phyloP scores from a whole-genome alignment of 2,888 invertebrate genomes.

The Macroteleia sp. region DNA sequence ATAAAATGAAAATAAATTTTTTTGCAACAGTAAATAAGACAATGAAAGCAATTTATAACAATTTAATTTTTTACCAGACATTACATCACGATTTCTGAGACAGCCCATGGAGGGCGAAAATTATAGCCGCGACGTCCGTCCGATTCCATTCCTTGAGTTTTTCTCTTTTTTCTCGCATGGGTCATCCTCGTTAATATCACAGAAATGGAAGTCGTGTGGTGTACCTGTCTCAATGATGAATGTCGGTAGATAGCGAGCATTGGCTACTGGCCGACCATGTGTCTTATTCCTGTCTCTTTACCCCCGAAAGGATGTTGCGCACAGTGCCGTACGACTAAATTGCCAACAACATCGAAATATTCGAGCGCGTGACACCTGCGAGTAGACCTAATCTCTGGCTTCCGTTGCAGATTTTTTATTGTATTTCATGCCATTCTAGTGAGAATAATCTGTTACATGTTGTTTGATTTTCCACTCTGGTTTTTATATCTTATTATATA shows the following conservation, averaged over 20 bases:
- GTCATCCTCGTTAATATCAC: conserved; percentile 65
- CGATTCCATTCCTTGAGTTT: conserved; percentile 36
- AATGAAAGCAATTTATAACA: conserved; percentile 29
- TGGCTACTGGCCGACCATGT: conserved; percentile 75
- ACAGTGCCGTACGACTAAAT: conserved; percentile 58
- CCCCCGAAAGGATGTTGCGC: conserved; percentile 55
- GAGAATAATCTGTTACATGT: background rate
- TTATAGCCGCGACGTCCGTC: conserved; percentile 40
- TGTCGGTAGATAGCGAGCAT: conserved; percentile 75
- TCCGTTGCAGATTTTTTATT: conserved; percentile 2
- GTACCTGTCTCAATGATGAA: conserved; percentile 79
- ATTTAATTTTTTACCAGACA: conserved; percentile 28
- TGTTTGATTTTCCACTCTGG: too few relatives aligned
- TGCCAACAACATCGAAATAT: conserved; percentile 51
- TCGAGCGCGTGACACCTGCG: conserved; percentile 45
- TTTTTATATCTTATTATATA: too few relatives aligned
- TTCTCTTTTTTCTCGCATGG: conserved; percentile 39
- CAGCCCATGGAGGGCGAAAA: conserved; percentile 34
- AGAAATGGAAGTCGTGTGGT: conserved; percentile 67
- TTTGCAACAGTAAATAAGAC: conserved; percentile 12
- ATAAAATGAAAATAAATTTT: background rate
- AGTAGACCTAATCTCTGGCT: conserved; percentile 20
- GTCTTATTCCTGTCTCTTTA: conserved; percentile 78
- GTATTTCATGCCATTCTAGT: conserved; percentile 1
- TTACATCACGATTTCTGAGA: conserved; percentile 16